Conservation (phyloP, 2,888 invertebrate genomes). For the Lasioglossum morio region DNA sequence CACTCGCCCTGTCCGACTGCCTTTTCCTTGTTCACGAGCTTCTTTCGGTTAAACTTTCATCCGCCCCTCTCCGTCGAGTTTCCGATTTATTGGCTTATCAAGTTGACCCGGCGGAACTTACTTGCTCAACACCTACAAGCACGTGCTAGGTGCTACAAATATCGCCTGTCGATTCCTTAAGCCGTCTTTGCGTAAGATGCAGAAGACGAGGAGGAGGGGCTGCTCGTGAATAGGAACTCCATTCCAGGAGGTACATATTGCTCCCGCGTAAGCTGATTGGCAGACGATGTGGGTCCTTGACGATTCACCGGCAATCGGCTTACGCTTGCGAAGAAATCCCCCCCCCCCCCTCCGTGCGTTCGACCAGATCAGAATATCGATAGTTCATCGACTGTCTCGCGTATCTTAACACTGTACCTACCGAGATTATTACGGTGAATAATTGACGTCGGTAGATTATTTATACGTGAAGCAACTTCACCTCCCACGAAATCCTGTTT, state of each 20-base stretch:
- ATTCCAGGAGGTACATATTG: constrained; percentile 44
- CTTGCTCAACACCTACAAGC: constrained; percentile 52
- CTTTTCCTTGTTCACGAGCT: background rate
- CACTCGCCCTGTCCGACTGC: background rate
- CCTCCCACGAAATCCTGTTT: background rate
- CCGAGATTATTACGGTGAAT: background rate
- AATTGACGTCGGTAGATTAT: background rate
- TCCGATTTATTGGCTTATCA: constrained; percentile 70
- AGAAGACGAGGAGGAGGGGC: constrained; percentile 35
- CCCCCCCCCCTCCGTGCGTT: constrained; percentile 11
- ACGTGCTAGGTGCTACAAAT: constrained; percentile 60
- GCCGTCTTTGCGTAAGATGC: constrained; percentile 62
- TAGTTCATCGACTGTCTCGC: constrained; percentile 44
- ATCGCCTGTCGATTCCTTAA: constrained; percentile 63
- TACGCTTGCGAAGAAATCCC: constrained; percentile 59
- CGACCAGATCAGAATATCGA: constrained; percentile 63
- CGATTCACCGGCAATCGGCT: constrained; percentile 70
- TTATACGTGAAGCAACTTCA: background rate
- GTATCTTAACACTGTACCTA: constrained; percentile 23
- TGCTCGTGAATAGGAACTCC: constrained; percentile 55
- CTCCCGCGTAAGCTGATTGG: constrained; percentile 70
- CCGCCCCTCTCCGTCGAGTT: constrained; percentile 23
- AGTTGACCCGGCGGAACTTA: constrained; percentile 60
- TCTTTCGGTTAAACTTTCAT: constrained; percentile 46
- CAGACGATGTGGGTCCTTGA: constrained; percentile 68